Percentiles rank a stretch among this genome's conserved stretches.
These are phyloP conservation scores for Drosophila mimica DNA, from an alignment of 2,888 invertebrate species.

Conservation along the genomic window DNA sequence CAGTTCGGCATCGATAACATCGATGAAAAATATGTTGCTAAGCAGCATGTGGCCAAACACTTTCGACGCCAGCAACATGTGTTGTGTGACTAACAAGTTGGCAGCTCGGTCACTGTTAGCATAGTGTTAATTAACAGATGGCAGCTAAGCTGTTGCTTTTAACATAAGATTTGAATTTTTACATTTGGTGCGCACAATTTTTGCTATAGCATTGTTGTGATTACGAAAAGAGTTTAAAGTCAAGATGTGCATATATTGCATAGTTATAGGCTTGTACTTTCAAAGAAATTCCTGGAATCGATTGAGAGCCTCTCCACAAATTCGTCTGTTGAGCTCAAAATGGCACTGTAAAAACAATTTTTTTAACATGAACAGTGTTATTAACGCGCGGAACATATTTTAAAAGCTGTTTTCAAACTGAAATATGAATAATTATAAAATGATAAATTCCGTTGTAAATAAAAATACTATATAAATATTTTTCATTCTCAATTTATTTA, in stretches of 20 bases:
- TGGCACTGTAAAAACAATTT: conserved; percentile 19
- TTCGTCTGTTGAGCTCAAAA: conserved; percentile 14
- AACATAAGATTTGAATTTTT: background rate
- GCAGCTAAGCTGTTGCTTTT: conserved; percentile 1
- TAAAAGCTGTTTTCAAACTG: background rate
- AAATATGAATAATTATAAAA: background rate
- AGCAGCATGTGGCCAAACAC: background rate
- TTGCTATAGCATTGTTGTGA: background rate
- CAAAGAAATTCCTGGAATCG: background rate
- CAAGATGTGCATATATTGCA: background rate
- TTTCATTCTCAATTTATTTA: conserved; percentile 41
- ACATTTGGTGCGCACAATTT: background rate
- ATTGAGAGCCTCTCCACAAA: no score
- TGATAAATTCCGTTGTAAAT: background rate
- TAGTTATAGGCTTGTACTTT: background rate
- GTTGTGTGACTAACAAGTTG: conserved; percentile 12
- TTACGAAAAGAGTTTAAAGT: background rate
- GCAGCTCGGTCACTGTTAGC: conserved; percentile 19
- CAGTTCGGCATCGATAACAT: conserved; percentile 2
- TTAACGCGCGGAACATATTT: background rate
- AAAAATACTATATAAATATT: background rate
- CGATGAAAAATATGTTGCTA: conserved; percentile 27
- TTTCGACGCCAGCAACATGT: conserved; percentile 10
- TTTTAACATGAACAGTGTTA: background rate
- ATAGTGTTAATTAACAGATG: conserved; percentile 14